phyloP scores from a whole-genome alignment of 2,888 invertebrate species.

The Drosophila formosana region DNA sequence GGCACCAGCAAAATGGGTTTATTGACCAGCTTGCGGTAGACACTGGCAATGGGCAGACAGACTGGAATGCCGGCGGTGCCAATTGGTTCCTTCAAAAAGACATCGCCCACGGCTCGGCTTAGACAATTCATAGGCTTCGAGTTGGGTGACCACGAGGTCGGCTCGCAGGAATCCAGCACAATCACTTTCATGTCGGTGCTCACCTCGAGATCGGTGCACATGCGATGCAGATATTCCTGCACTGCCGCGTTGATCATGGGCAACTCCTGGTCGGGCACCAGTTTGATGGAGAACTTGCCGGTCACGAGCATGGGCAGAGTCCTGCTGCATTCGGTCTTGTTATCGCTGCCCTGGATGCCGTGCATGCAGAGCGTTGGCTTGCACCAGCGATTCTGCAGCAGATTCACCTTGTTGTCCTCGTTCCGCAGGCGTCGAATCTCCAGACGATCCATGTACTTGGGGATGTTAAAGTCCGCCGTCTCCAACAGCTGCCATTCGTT shows the following conservation, averaged over 20 bases:
- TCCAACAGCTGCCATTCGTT: slow-evolving; percentile 50
- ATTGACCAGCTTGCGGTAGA: slow-evolving; percentile 28
- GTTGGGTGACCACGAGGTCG: slow-evolving; percentile 24
- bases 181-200: slow-evolving; percentile 22
- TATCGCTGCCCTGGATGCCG: slow-evolving; percentile 50
- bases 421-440: slow-evolving; percentile 36
- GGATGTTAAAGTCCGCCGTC: slow-evolving; percentile 32
- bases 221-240: background rate
- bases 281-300: slow-evolving; percentile 53
- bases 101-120: slow-evolving; percentile 1
- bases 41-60: slow-evolving; percentile 53
- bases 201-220: background rate
- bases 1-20: slow-evolving; percentile 52
- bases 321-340: background rate
- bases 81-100: slow-evolving; percentile 12
- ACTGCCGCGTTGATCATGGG: background rate
- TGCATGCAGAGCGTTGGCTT: slow-evolving; percentile 51
- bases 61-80: slow-evolving; percentile 25
- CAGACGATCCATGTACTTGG: slow-evolving; percentile 47
- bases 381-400: slow-evolving; percentile 57
- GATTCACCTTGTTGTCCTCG: slow-evolving; percentile 33
- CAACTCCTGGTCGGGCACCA: slow-evolving; percentile 56
- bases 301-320: slow-evolving; percentile 46
- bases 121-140: slow-evolving; percentile 11
- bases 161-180: slow-evolving; percentile 31